Percentiles rank a stretch among this genome's conserved stretches.
These are phyloP conservation scores for Agrotis exclamationis DNA, from an alignment of 2,888 invertebrate genomes.

Conservation along the genomic window DNA sequence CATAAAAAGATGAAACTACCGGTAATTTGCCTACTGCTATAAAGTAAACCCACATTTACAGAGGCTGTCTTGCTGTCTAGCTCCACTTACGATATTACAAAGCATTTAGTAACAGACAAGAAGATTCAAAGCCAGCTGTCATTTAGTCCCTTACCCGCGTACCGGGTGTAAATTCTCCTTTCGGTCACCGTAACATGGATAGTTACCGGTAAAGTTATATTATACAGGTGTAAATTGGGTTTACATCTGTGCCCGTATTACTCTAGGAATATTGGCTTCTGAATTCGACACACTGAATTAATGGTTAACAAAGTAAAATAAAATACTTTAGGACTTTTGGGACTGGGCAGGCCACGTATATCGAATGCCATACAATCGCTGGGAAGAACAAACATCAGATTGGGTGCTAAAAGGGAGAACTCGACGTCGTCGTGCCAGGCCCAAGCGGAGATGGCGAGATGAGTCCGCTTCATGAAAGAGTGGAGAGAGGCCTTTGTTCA, in stretches of 20 bases:
- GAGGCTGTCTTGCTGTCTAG: conserved; percentile 1
- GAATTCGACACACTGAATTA: background rate
- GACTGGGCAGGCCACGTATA: too few relatives aligned
- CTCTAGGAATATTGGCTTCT: background rate
- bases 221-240: background rate
- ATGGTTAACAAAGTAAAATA: background rate
- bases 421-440: too few relatives aligned
- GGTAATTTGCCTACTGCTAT: background rate
- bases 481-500: too few relatives aligned
- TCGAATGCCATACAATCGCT: too few relatives aligned
- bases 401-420: too few relatives aligned
- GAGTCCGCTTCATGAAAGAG: too few relatives aligned
- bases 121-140: conserved; percentile 29
- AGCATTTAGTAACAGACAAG: conserved; percentile 32
- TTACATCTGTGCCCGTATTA: background rate
- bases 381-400: too few relatives aligned
- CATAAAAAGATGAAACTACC: too few relatives aligned
- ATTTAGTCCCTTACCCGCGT: conserved; percentile 28
- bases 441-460: too few relatives aligned
- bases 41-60: background rate
- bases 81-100: conserved; percentile 39
- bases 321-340: background rate
- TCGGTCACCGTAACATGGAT: background rate
- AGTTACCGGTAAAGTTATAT: background rate
- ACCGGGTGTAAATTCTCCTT: conserved; percentile 8